Evolutionary conservation across 2,113 vertebrate species (phyloP).

Genomic region (Colaptes auratus): DNA sequence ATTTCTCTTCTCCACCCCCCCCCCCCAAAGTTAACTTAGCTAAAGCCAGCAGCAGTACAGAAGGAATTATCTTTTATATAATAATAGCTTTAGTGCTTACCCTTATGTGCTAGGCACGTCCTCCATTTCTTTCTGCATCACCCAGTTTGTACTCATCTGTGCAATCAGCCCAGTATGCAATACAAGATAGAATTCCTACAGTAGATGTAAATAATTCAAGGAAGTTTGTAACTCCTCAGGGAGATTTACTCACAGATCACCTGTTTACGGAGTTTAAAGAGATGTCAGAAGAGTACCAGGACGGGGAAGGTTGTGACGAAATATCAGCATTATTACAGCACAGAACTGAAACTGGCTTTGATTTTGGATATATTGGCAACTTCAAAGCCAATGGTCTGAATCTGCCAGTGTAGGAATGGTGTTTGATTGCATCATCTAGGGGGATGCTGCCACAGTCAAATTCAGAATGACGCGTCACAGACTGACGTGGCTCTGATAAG

Average conservation of each 20-base stretch:
- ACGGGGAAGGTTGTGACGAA: background rate
- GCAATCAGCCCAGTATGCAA: background rate
- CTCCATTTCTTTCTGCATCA: background rate
- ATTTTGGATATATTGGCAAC: constrained; percentile 28
- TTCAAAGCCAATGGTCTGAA: constrained; percentile 35
- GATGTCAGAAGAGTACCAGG: constrained; percentile 10
- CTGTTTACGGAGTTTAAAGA: constrained; percentile 38
- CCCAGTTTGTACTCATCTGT: background rate
- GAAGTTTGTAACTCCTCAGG: constrained; percentile 30
- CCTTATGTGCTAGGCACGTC: background rate
- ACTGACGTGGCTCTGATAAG: constrained; percentile 53
- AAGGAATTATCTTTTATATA: background rate
- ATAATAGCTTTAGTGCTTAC: background rate
- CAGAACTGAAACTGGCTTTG: background rate
- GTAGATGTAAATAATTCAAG: constrained; percentile 56
- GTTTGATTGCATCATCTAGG: constrained; percentile 48
- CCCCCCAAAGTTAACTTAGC: background rate
- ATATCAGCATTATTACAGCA: background rate
- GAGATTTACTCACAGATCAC: constrained; percentile 62
- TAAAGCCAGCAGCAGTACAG: background rate
- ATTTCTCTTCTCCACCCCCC: background rate
- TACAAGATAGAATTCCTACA: constrained; percentile 17
- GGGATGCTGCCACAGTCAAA: background rate
- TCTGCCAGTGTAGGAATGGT: background rate
- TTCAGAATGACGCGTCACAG: constrained; percentile 55